A percentile compares a stretch with the other conserved stretches of the same genome.
These are phyloP conservation scores for Tetrapedia diversipes DNA, from an alignment of 2,888 invertebrate genomes.

Conservation along the genomic window DNA sequence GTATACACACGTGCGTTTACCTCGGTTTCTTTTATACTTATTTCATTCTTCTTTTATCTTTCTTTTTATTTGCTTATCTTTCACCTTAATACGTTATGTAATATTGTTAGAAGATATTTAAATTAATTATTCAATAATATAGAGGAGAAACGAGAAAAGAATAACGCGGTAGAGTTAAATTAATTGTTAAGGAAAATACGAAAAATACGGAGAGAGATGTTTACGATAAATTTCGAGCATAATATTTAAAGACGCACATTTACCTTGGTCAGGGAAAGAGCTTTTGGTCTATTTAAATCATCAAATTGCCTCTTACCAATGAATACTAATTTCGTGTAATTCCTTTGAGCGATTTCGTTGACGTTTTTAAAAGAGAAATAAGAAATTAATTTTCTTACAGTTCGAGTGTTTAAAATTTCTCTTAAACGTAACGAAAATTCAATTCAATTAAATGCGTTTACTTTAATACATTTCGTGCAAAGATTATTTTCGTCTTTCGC, in stretches of 20 bases:
- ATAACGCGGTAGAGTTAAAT: not conserved
- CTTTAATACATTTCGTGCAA: slow-evolving; percentile 23
- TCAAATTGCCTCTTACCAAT: not conserved
- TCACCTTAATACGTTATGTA: too few species aligned
- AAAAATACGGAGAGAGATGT: not conserved
- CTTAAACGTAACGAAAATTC: slow-evolving; percentile 11
- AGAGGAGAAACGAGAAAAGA: not conserved
- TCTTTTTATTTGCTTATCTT: not conserved
- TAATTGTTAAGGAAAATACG: not conserved
- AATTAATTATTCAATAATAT: too few species aligned
- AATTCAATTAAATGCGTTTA: slow-evolving; percentile 32
- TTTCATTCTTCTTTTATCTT: not conserved
- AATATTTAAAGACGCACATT: not conserved
- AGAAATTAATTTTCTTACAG: not conserved
- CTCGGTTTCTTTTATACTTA: not conserved
- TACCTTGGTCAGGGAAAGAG: too few species aligned
- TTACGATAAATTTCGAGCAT: not conserved
- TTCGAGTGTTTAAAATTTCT: not conserved
- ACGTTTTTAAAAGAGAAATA: too few species aligned
- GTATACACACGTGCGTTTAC: not conserved
- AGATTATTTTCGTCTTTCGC: slow-evolving; percentile 53
- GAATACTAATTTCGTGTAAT: not conserved
- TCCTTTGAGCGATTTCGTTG: not conserved
- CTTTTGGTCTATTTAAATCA: not conserved
- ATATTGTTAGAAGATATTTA: too few species aligned